A percentile compares a stretch with the other conserved stretches of the same genome.
These are phyloP conservation scores for Dromaius novaehollandiae DNA, from an alignment of 2,113 vertebrate species.

Conservation along the genomic window DNA sequence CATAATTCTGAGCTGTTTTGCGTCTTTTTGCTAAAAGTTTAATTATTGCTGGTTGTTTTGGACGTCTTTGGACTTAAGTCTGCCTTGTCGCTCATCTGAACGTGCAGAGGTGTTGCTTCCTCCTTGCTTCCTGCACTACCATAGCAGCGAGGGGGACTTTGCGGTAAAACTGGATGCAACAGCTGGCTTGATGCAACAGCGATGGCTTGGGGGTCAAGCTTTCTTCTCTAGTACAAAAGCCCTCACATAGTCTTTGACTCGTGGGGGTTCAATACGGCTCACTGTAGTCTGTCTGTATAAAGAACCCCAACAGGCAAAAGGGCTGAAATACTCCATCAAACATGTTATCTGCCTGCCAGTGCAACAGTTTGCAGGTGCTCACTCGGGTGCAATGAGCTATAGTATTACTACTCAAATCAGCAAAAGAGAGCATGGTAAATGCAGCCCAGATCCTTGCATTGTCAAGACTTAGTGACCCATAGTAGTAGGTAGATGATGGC, in stretches of 20 bases:
- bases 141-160: not conserved
- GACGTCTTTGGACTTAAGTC: not conserved
- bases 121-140: not conserved
- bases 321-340: not conserved
- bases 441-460: not conserved
- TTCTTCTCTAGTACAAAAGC: fast-evolving
- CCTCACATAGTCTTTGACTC: not conserved
- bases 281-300: fast-evolving
- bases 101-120: fast-evolving
- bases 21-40: not conserved
- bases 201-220: fast-evolving
- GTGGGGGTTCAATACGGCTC: fast-evolving
- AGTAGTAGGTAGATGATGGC: fast-evolving
- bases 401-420: not conserved
- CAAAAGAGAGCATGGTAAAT: not conserved
- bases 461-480: not conserved
- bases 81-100: fast-evolving
- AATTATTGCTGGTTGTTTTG: not conserved
- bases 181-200: fast-evolving
- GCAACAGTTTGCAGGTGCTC: fast-evolving
- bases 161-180: not conserved
- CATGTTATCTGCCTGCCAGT: fast-evolving
- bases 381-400: not conserved
- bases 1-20: not conserved
- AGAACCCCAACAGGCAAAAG: not conserved